Base-by-base conservation (phyloP, 2,113 vertebrate genomes). In the Benitochromis conjunctus region DNA sequence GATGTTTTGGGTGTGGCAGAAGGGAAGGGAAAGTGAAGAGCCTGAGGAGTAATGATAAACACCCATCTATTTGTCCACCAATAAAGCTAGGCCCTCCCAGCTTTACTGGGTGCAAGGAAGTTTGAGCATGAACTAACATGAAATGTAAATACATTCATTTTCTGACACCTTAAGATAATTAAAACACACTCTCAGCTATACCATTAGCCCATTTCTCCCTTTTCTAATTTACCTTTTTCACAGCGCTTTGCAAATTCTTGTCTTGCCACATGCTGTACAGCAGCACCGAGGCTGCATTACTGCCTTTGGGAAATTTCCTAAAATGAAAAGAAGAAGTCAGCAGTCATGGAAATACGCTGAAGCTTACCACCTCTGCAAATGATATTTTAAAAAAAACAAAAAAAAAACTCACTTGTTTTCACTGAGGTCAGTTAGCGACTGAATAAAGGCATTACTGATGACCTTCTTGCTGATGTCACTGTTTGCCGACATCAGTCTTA, bases 261-360 rank as follows among this genome's bases (percentile, higher is more conserved):
- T 97, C 96, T 1, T 96, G 95, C 98, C 98, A 99, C 79, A 99
- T 91, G 87, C 93, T 97, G 86, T 97, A 96, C 86, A 99, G 96
- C 60, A 99, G 95, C 81, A 97, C 78, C 3, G 96, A 96, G 34
- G 98, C 98, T 36, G 97, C 97, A 86, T 96, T 97, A 0, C 94
- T 96, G 0, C 95, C 95, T 92, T 97, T 97, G 2, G 96, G 94
- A 2, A 92, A 82, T 19, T 43, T 5, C 1, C 96, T 96, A 19
- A 10, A 53, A 10, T 82, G 1, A 79, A 43, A 21, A 9, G 64
- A 46, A 48, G 6, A 3, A 4, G 12, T 80, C 8, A 60, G 6
- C 0, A 2, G 7, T 38, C n/a, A 54, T n/a, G 11, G 18, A 24
- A 78, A 31, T 2, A 21, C 10, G 4, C 7, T 0, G 57, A 38